Evolutionary conservation across 1,140 invertebrate species (phyloP).

Genomic region (Arctopsyche grandis): DNA sequence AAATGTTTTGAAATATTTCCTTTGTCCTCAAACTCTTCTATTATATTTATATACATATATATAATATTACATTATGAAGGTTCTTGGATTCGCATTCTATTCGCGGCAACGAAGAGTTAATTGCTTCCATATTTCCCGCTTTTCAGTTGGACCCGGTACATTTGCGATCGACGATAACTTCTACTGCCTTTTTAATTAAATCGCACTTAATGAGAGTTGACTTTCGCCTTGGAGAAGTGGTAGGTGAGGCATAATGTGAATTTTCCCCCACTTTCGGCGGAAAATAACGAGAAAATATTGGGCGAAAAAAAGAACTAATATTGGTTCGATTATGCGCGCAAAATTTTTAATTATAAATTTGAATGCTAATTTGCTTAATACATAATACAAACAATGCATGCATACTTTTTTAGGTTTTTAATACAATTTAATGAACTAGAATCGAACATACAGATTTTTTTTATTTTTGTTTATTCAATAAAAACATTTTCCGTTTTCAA

Average conservation of each 20-base stretch:
- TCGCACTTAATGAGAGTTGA: slow-evolving; percentile 29
- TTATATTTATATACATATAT: not conserved
- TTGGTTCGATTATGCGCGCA: not conserved
- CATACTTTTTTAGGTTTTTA: not conserved
- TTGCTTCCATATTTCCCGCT: slow-evolving; percentile 27
- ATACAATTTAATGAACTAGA: too few species aligned
- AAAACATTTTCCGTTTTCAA: too few species aligned
- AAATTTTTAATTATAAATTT: too few species aligned
- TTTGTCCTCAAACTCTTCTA: not conserved
- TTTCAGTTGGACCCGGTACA: not conserved
- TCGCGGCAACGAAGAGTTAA: slow-evolving; percentile 21
- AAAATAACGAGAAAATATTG: not conserved
- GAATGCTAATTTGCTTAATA: too few species aligned
- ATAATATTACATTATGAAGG: not conserved
- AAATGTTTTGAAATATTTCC: not conserved
- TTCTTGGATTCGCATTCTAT: slow-evolving; percentile 19
- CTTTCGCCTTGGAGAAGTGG: not conserved
- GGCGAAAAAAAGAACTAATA: not conserved
- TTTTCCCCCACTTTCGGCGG: too few species aligned
- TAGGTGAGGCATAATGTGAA: not conserved
- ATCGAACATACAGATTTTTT: too few species aligned
- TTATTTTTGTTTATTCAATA: too few species aligned
- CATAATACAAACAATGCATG: too few species aligned
- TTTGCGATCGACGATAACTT: slow-evolving; percentile 30
- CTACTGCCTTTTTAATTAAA: slow-evolving; percentile 34